Base-by-base conservation (phyloP, 2,888 invertebrate species). In the Troides helena region DNA sequence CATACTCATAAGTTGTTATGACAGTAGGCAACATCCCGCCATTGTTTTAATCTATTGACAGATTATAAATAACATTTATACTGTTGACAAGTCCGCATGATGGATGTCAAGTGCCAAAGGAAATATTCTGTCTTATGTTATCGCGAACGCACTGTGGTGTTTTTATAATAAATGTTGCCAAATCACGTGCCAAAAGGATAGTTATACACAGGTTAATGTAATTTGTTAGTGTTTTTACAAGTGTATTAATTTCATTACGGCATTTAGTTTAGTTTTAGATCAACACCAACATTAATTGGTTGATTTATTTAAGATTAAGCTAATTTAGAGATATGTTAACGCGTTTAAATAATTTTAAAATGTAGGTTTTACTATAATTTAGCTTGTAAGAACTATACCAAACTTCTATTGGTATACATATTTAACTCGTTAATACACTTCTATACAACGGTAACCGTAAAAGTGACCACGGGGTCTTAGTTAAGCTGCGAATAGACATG, bases 151-250 rank as follows among this genome's bases (percentile, higher is more conserved):
- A 25, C 61, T 58, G 69, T 25, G 43, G 23, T 7, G n/a, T 4
- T 53, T 60, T 61, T 61, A 8, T 50, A 65, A 25, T 17, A 25
- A 67, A 60, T 60, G 67, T 67, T 70, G 70, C 66, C 67, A 70
- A 70, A 70, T 53, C 62, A 70, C 59, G 70, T 70, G 70, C 70
- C 70, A 70, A 70, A 58, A 68, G n/a, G n/a, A 63, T 70, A 70
- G 62, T 60, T 66, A 63, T 70, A 67, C 67, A 70, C 59, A 62
- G 18, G 65, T 70, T 70, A 53, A 59, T 50, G 59, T 60, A 60
- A 67, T 64, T 67, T 67, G 56, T 70, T 70, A 70, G 70, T 17
- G 36, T 30, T 67, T 30, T 39, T 70, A 67, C 58, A 70, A 66
- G 18, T 56, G 62, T 7, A 63, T 67, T 67, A 43, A 21, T 67